Conservation (phyloP, 2,797 vertebrate species). For the Arctocebus calabarensis region DNA sequence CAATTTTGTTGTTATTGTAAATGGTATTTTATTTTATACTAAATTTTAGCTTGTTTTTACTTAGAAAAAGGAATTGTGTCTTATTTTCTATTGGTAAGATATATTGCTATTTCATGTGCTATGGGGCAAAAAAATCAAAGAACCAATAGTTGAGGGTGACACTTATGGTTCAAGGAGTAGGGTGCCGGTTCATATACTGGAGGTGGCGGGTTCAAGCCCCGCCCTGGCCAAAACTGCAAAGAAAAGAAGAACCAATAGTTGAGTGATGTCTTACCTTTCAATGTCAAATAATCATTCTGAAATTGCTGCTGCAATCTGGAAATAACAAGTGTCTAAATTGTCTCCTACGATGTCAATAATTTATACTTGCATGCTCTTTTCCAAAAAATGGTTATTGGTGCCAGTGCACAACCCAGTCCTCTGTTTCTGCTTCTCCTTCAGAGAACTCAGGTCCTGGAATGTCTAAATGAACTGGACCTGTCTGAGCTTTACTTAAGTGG, state of each 20-base stretch:
- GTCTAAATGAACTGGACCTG: background rate
- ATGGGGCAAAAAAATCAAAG: background rate
- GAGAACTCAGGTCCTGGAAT: background rate
- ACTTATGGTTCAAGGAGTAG: no score
- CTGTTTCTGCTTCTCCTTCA: background rate
- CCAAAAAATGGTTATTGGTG: background rate
- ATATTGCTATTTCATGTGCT: background rate
- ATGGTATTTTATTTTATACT: conserved; percentile 5
- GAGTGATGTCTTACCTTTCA: background rate
- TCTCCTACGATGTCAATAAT: background rate
- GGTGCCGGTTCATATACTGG: no score
- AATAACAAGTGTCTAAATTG: background rate
- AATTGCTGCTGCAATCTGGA: background rate
- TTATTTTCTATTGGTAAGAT: conserved; percentile 40
- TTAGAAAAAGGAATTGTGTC: conserved; percentile 6
- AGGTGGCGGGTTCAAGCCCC: no score
- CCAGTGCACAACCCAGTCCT: background rate
- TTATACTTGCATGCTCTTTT: background rate
- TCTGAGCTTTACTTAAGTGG: background rate
- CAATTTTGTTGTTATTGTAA: conserved; percentile 24
- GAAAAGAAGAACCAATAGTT: background rate
- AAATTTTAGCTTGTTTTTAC: background rate
- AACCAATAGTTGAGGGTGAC: background rate
- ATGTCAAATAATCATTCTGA: background rate
- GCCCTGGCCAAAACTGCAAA: background rate